Conservation (phyloP, 1,140 invertebrate genomes). For the Drosophila malerkotliana region DNA sequence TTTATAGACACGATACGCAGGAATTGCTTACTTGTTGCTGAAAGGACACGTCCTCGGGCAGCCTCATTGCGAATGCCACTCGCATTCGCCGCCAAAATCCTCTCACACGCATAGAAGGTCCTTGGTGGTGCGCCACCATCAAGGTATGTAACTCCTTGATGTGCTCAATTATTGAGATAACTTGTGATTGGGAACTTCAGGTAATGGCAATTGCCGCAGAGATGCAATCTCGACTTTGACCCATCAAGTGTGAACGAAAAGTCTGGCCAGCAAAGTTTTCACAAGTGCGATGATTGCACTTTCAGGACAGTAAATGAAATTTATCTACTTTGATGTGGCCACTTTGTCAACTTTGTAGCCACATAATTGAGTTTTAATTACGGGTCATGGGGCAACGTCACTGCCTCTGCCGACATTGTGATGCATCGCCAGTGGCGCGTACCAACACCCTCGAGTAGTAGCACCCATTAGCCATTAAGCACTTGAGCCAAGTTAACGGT, state of each 20-base stretch:
- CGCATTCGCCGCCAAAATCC: conserved; percentile 26
- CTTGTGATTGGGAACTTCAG: conserved; percentile 50
- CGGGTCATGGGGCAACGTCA: conserved; percentile 10
- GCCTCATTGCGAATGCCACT: conserved; percentile 53
- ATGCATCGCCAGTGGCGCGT: conserved; percentile 29
- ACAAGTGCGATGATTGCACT: conserved; percentile 44
- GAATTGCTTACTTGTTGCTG: conserved; percentile 62
- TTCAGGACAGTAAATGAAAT: conserved; percentile 44
- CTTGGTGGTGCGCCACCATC: conserved; percentile 8
- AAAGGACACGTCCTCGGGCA: conserved; percentile 17
- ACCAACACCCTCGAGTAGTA: conserved; percentile 2
- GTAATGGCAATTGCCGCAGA: conserved; percentile 30
- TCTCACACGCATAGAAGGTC: conserved; percentile 13
- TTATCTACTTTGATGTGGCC: conserved; percentile 47
- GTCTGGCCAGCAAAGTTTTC: conserved; percentile 11
- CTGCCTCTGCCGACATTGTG: conserved; percentile 22
- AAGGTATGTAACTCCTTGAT: conserved; percentile 4
- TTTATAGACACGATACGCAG: conserved; percentile 29
- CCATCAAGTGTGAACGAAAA: conserved; percentile 30
- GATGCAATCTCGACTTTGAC: conserved; percentile 44
- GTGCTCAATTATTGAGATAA: conserved; percentile 46
- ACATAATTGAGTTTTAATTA: conserved; percentile 74
- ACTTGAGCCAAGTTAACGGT: conserved; percentile 27
- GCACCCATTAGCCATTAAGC: conserved; percentile 25
- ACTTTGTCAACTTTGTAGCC: conserved; percentile 60